Base-by-base conservation (phyloP, 2,113 vertebrate species). In the Oophaga pumilio region DNA sequence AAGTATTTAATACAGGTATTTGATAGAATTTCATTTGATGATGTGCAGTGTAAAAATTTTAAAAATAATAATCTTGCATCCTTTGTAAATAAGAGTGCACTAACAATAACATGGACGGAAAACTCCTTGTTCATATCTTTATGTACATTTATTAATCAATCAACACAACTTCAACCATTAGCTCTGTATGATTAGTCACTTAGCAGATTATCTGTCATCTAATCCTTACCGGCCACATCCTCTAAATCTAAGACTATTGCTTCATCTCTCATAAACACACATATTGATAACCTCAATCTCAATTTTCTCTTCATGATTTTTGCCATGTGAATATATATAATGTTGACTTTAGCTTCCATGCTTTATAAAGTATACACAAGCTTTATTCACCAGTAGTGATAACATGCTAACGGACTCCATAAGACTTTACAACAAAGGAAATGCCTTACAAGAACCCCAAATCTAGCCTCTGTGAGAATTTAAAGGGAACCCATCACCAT, bases 221-320 rank as follows among this genome's bases (percentile, higher is more conserved):
- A 66, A n/a, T 52, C 74, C 74, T 76, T 76, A 20, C 73, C 73
- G 50, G 73, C 43, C 49, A 76, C 73, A 76, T 76, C 73, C 73
- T 76, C 50, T 76, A 22, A 50, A n/a, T 76, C 18, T 43, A 2
- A 2, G 18, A 50, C 74, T 76, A 20, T 76, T n/a, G 74, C 52
- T 52, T 76, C 52, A 76, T 76, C 74, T 76, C 50, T 76, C 22
- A 76, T 76, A 76, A 76, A 50, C 74, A 76, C 52, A 52, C 22
- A 50, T 52, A 50, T 50, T 52, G 74, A 76, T 76, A 76, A 52
- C 74, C 74, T 76, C 74, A 10, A 20, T 49, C 71, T 18, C 33
- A 12, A 76, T 52, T 76, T 76, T 43, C 18, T 49, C 22, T 52
- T 76, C n/a, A 22, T 76, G 52, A n/a, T 52, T 22, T 76, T 76